Base-by-base conservation (phyloP, 2,113 vertebrate species). In the Montifringilla adamsi region DNA sequence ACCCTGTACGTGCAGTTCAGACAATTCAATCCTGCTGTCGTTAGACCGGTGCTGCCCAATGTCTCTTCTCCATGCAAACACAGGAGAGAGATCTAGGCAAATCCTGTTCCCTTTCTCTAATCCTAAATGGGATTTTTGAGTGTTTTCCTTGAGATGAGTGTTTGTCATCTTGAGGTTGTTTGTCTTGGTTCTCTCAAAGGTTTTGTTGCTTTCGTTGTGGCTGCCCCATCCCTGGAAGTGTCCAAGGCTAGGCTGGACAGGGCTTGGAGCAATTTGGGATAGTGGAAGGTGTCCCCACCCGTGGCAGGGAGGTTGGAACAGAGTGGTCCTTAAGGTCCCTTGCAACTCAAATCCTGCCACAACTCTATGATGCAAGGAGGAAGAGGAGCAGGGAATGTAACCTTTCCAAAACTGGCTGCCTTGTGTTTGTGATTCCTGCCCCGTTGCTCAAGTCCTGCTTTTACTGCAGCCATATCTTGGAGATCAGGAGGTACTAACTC, bases 401-500 rank as follows among this genome's bases (percentile, higher is more conserved):
- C 22, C 31, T 88, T 55, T 39, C 46, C 31, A 28, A 75, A 88
- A 44, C 14, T 20, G 31, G 1, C 30, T 31, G 1, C 14, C 31
- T 49, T 35, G 31, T 15, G 33, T 43, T 75, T 89, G 52, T 18
- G 6, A 31, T n/a, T 60, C 66, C 47, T 49, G 47, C 7, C 50
- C 55, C 1, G 0, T 58, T 72, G 59, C 60, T 50, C 55, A 47
- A 70, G 59, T 26, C 56, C 80, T 60, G 58, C 46, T 66, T 72
- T 89, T 91, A n/a, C 78, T 74, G 94, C 72, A 88, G 63, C 60
- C 9, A 0, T 70, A 83, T 73, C 64, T 50, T 37, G 49, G 68
- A n/a, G 47, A 93, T 64, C 64, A 63, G 75, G 68, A 80, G 52
- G 60, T 49, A 49, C 64, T 86, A 77, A 44, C 79, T 90, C 74